These are phyloP conservation scores for Cynocephalus volans DNA, from an alignment of 2,113 vertebrate genomes.

Conservation along the genomic window DNA sequence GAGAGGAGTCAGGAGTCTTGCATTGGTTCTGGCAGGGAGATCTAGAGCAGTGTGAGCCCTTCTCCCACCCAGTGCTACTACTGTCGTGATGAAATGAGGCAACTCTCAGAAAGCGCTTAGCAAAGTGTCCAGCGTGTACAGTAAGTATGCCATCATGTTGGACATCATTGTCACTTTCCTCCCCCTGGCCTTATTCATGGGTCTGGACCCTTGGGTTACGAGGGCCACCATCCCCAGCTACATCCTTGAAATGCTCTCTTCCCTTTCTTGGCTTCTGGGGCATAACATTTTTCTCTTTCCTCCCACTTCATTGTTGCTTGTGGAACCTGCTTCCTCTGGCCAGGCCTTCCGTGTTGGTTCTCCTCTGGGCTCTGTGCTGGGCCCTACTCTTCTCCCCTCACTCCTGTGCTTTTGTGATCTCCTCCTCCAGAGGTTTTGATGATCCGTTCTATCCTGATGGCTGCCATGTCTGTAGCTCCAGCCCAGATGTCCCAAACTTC, in stretches of 20 bases:
- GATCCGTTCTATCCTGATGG: neutral
- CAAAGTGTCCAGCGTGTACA: rapidly evolving
- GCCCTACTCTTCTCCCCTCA: neutral
- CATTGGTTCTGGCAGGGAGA: neutral
- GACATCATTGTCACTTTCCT: neutral
- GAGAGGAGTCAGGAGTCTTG: neutral
- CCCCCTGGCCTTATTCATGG: neutral
- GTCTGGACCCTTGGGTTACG: neutral
- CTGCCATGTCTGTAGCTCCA: neutral
- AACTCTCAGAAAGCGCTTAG: neutral
- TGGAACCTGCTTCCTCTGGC: neutral
- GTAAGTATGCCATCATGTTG: neutral
- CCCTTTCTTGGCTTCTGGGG: neutral
- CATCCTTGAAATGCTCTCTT: neutral
- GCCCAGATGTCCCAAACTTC: neutral
- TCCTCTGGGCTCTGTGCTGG: neutral
- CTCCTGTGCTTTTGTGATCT: neutral
- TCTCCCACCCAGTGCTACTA: rapidly evolving
- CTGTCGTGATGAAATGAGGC: neutral
- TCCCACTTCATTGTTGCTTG: neutral
- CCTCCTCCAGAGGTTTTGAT: neutral
- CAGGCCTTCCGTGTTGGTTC: neutral
- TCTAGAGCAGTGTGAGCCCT: neutral
- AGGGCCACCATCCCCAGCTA: rapidly evolving
- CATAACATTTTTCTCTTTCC: neutral